Evolutionary conservation across 1,140 invertebrate genomes (phyloP).

Genomic region (silkworm (Bombyx mori)): DNA sequence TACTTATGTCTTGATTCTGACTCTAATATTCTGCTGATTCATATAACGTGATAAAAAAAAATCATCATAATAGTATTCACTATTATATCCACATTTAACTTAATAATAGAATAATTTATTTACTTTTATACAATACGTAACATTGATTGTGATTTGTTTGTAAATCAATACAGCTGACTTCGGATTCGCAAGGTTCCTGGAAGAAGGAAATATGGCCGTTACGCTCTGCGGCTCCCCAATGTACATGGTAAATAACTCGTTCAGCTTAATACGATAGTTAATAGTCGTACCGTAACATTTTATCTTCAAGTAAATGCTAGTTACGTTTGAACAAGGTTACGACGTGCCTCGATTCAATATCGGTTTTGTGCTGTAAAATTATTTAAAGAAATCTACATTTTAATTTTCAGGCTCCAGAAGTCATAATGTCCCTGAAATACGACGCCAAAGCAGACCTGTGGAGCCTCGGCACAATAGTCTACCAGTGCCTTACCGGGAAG

Average conservation of each 20-base stretch:
- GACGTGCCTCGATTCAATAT: too few species aligned
- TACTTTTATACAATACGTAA: background rate
- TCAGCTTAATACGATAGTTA: too few species aligned
- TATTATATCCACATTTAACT: background rate
- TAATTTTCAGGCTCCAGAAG: conserved; percentile 90
- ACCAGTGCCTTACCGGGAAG: conserved; percentile 98
- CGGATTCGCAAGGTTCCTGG: conserved; percentile 98
- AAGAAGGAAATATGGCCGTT: conserved; percentile 99
- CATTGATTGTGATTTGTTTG: background rate
- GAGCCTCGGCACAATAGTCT: conserved; percentile 99
- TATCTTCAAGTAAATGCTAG: too few species aligned
- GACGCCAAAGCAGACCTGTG: conserved; percentile 99
- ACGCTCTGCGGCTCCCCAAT: conserved; percentile 99
- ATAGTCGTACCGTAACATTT: too few species aligned
- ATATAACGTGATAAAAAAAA: too few species aligned
- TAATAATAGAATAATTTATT: background rate
- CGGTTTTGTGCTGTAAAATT: too few species aligned
- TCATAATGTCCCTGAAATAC: conserved; percentile 99
- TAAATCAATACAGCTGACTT: conserved; percentile 88
- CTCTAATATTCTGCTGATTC: too few species aligned
- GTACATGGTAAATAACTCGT: conserved; percentile 88
- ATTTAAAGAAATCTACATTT: background rate
- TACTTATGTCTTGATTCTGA: too few species aligned
- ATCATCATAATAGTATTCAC: too few species aligned
- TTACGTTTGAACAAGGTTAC: too few species aligned